A percentile compares a stretch with the other conserved stretches of the same genome.
These are phyloP conservation scores for Prietella phreatophila DNA, from an alignment of 2,113 vertebrate genomes.

Conservation along the genomic window DNA sequence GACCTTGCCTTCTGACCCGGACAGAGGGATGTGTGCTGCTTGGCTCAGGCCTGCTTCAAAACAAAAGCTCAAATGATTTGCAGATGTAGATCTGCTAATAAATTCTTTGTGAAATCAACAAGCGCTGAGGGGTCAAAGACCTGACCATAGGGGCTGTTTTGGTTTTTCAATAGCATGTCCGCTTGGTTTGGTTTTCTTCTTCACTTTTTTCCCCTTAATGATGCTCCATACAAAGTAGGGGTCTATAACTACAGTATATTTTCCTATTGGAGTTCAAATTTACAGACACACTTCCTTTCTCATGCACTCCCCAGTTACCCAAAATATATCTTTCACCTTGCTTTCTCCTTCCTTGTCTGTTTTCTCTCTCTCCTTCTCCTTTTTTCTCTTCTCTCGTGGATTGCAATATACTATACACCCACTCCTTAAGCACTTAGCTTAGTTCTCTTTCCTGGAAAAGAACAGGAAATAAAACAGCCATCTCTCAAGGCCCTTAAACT, in stretches of 20 bases:
- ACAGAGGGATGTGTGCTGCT: slow-evolving; percentile 55
- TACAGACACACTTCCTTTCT: slow-evolving; percentile 18
- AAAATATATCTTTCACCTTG: neutral
- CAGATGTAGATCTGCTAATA: slow-evolving; percentile 72
- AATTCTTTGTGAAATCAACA: slow-evolving; percentile 62
- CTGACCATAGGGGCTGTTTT: slow-evolving; percentile 53
- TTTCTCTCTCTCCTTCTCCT: neutral
- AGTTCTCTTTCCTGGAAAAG: neutral
- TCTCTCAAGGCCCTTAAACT: slow-evolving; percentile 27
- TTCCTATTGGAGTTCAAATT: slow-evolving; percentile 6
- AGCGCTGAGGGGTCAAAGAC: slow-evolving; percentile 23
- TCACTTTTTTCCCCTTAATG: neutral
- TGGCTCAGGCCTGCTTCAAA: slow-evolving; percentile 58
- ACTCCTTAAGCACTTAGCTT: slow-evolving; percentile 3
- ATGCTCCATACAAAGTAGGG: slow-evolving; percentile 13
- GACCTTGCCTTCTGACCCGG: slow-evolving; percentile 48
- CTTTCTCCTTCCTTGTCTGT: slow-evolving; percentile 15
- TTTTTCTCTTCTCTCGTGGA: neutral
- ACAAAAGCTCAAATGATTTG: slow-evolving; percentile 68
- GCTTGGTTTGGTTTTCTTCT: neutral
- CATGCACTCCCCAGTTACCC: slow-evolving; percentile 4
- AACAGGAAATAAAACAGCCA: slow-evolving; percentile 35
- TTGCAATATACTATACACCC: slow-evolving; percentile 20
- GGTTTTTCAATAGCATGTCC: neutral
- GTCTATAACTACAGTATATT: slow-evolving; percentile 22